A percentile compares a stretch with the other conserved stretches of the same genome.
These are phyloP conservation scores for Nomada lathburiana DNA, from an alignment of 2,888 invertebrate genomes.

Conservation along the genomic window DNA sequence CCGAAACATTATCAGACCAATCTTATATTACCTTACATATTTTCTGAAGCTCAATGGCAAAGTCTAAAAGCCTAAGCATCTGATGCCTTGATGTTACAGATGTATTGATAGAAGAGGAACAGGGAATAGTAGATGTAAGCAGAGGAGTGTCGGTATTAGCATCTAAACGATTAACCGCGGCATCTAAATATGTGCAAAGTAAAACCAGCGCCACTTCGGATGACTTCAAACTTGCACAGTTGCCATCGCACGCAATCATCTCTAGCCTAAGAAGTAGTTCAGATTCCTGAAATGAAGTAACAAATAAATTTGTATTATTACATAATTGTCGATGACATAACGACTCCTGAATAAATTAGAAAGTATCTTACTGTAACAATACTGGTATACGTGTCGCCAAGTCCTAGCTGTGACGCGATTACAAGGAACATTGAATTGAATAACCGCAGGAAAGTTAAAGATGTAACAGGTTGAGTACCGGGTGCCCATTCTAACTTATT, in stretches of 20 bases:
- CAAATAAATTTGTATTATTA: background rate
- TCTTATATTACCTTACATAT: conserved; percentile 88
- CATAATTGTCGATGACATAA: background rate
- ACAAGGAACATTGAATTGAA: conserved; percentile 88
- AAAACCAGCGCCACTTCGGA: conserved; percentile 92
- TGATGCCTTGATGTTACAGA: conserved; percentile 83
- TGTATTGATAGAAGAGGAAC: conserved; percentile 68
- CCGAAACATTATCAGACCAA: background rate
- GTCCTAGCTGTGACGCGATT: conserved; percentile 86
- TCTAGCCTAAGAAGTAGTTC: conserved; percentile 90
- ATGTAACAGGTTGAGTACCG: conserved; percentile 87
- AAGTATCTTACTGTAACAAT: conserved; percentile 84
- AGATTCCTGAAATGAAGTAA: conserved; percentile 84
- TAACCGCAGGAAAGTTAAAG: conserved; percentile 89
- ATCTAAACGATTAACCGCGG: conserved; percentile 84
- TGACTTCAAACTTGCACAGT: conserved; percentile 90
- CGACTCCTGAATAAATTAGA: background rate
- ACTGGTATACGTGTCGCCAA: conserved; percentile 85
- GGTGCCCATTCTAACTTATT: conserved; percentile 90
- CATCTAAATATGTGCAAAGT: conserved; percentile 90
- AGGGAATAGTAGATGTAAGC: conserved; percentile 59
- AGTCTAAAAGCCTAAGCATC: conserved; percentile 88
- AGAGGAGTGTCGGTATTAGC: conserved; percentile 73
- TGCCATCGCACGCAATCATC: conserved; percentile 90
- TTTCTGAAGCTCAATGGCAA: conserved; percentile 90